Conservation (phyloP, 2,797 vertebrate species). For the Alouatta caraya region DNA sequence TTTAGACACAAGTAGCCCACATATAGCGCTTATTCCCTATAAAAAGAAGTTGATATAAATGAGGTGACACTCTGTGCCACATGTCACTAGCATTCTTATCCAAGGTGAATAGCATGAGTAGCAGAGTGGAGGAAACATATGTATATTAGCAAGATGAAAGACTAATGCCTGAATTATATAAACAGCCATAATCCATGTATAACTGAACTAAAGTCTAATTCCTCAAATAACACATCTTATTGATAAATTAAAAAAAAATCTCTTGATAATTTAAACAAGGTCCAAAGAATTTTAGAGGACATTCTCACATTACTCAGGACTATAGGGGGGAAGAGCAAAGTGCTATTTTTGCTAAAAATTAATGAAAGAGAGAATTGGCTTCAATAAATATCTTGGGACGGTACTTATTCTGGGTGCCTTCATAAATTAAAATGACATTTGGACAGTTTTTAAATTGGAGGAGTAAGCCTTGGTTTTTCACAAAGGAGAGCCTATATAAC, state of each 20-base stretch:
- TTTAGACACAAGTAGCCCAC: not conserved
- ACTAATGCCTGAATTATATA: not conserved
- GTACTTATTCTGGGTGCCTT: constrained; percentile 27
- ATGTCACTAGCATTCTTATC: not conserved
- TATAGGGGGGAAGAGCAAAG: not conserved
- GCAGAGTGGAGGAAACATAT: fast-evolving
- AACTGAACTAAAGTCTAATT: not conserved
- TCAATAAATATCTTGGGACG: constrained; percentile 11
- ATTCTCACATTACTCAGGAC: not conserved
- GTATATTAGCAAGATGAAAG: not conserved
- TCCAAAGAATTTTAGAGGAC: constrained; percentile 40
- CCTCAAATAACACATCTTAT: not conserved
- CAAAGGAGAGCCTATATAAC: not conserved
- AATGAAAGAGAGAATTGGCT: constrained; percentile 7
- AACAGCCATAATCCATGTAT: not conserved
- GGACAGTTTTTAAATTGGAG: not conserved
- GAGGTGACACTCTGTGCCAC: not conserved
- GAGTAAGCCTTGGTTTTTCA: constrained; percentile 22
- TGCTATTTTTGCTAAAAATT: constrained; percentile 22
- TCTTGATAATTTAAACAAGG: not conserved
- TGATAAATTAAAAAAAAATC: not conserved
- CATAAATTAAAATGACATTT: constrained; percentile 50
- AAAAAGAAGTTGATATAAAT: not conserved
- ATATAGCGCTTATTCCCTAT: not conserved
- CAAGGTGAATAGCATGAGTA: not conserved